Evolutionary conservation across 1,140 invertebrate species (phyloP).

Genomic region (Hyphantria cunea): DNA sequence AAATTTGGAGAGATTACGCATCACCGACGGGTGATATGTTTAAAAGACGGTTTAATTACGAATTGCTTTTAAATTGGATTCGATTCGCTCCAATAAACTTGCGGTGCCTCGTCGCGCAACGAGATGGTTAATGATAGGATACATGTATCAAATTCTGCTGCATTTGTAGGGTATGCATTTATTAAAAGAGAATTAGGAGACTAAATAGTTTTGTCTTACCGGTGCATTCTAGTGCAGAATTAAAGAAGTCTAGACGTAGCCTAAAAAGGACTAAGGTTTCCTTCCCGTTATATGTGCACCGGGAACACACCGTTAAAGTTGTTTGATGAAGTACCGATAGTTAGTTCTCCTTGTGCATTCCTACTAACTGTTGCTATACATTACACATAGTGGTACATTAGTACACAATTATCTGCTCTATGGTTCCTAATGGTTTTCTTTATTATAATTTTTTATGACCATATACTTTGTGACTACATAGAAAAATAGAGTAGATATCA

Average conservation of each 20-base stretch:
- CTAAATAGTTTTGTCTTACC: no score
- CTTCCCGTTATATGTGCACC: conserved; percentile 64
- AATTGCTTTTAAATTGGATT: conserved; percentile 58
- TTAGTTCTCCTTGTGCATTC: conserved; percentile 30
- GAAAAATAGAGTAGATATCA: neutral
- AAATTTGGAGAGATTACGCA: conserved; percentile 8
- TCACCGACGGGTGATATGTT: conserved; percentile 20
- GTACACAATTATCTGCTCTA: neutral
- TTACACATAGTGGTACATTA: no score
- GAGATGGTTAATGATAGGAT: conserved; percentile 1
- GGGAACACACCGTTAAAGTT: conserved; percentile 52
- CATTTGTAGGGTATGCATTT: neutral
- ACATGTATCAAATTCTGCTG: conserved; percentile 39
- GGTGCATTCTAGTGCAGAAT: conserved; percentile 30
- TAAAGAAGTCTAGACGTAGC: conserved; percentile 39
- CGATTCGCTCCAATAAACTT: conserved; percentile 54
- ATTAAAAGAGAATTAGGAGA: no score
- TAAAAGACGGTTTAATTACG: conserved; percentile 51
- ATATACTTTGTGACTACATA: no score
- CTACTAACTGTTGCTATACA: conserved; percentile 7
- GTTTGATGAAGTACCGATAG: conserved; percentile 53
- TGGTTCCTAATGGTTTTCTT: neutral
- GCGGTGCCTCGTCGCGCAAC: conserved; percentile 20
- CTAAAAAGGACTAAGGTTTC: conserved; percentile 66
- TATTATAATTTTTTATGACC: no score